phyloP scores from a whole-genome alignment of 2,113 vertebrate genomes.

The Zosterops pallidus region DNA sequence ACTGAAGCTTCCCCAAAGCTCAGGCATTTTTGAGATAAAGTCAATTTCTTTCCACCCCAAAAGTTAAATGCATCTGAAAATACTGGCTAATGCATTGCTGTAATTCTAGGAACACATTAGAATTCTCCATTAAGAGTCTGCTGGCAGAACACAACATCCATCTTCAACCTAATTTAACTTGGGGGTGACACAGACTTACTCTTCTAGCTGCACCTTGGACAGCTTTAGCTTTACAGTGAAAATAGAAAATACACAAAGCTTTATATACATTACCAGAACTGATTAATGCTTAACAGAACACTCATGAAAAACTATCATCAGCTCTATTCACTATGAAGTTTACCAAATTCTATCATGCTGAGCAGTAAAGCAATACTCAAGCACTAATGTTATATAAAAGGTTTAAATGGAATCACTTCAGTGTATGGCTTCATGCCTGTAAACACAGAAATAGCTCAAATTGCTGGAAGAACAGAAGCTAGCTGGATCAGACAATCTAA shows the following conservation, averaged over 20 bases:
- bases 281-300: neutral
- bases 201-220: neutral
- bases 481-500: neutral
- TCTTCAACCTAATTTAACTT: neutral
- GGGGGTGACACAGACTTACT: neutral
- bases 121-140: neutral
- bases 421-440: neutral
- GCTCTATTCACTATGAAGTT: neutral
- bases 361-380: neutral
- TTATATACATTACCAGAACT: neutral
- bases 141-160: slow-evolving; percentile 2
- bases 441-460: slow-evolving; percentile 17
- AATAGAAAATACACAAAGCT: neutral
- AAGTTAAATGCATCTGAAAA: slow-evolving; percentile 8
- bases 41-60: neutral
- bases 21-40: neutral
- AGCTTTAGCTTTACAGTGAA: neutral
- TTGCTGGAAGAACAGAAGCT: slow-evolving; percentile 16
- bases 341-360: neutral
- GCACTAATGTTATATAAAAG: neutral
- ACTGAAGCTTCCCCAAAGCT: neutral
- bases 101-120: neutral
- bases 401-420: neutral
- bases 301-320: neutral
- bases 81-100: neutral